These are phyloP conservation scores for Nemotelus nigrinus DNA, from an alignment of 2,888 invertebrate species.

Conservation along the genomic window DNA sequence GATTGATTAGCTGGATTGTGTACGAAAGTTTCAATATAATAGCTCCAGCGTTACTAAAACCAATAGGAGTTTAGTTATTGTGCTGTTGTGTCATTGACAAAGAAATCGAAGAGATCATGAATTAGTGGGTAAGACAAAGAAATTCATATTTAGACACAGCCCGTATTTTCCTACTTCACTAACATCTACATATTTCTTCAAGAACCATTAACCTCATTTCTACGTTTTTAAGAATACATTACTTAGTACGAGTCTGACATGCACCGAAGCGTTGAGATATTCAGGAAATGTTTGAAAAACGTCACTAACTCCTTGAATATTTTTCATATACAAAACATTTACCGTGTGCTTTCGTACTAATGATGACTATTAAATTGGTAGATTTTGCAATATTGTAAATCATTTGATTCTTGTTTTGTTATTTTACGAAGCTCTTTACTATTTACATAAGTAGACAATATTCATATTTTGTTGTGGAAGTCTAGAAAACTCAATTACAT, in stretches of 20 bases:
- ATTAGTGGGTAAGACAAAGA: not conserved
- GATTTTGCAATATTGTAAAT: not conserved
- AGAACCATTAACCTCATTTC: not conserved
- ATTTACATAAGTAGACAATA: slow-evolving; percentile 21
- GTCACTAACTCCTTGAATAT: no score
- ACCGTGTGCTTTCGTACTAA: no score
- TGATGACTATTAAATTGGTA: no score
- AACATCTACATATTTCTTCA: slow-evolving; percentile 27
- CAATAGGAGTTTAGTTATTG: no score
- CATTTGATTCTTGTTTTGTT: slow-evolving; percentile 18
- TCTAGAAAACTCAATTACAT: slow-evolving; percentile 18
- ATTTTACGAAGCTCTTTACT: slow-evolving; percentile 12
- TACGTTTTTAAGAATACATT: no score
- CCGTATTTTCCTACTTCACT: slow-evolving; percentile 29
- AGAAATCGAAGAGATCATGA: no score
- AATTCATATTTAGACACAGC: slow-evolving; percentile 32
- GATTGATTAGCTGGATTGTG: slow-evolving; percentile 10
- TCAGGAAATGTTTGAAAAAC: no score
- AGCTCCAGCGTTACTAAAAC: no score
- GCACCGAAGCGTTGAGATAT: no score
- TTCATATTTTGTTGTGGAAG: not conserved
- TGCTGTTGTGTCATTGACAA: no score
- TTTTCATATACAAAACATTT: no score
- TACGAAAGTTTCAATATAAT: not conserved
- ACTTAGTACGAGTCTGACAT: no score